Percentiles rank a stretch among this genome's conserved stretches.
Conservation (phyloP, 2,888 invertebrate genomes). For the Volucella bombylans region DNA sequence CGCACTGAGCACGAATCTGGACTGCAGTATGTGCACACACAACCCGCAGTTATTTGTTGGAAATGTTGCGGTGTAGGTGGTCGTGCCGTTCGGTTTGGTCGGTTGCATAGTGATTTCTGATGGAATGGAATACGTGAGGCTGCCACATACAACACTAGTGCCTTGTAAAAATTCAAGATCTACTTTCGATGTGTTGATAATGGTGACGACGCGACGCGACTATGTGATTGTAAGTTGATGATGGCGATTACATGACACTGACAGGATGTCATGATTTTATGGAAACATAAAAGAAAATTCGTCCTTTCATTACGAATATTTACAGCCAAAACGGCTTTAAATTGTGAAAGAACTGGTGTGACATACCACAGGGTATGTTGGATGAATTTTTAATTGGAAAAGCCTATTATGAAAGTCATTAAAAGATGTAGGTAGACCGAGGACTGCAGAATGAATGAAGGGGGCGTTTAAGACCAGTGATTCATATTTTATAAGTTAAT, state of each 20-base stretch:
- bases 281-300: background rate
- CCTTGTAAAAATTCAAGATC: slow-evolving; percentile 38
- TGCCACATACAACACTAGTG: background rate
- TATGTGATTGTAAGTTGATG: slow-evolving; percentile 35
- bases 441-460: too few relatives aligned
- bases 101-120: slow-evolving; percentile 32
- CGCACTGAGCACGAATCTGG: slow-evolving; percentile 13
- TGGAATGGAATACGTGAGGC: background rate
- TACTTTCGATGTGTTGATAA: slow-evolving; percentile 3
- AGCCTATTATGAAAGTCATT: too few relatives aligned
- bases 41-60: slow-evolving; percentile 52
- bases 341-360: too few relatives aligned
- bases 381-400: too few relatives aligned
- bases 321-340: too few relatives aligned
- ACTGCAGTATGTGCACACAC: slow-evolving; percentile 16
- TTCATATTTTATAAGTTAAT: too few relatives aligned
- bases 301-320: background rate
- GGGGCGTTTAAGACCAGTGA: too few relatives aligned
- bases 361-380: too few relatives aligned
- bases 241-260: slow-evolving; percentile 23
- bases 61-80: slow-evolving; percentile 46
- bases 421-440: too few relatives aligned
- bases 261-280: slow-evolving; percentile 33
- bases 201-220: background rate
- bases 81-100: background rate